Evolutionary conservation across 2,888 invertebrate species (phyloP).

Genomic region (Volucella bombylans): DNA sequence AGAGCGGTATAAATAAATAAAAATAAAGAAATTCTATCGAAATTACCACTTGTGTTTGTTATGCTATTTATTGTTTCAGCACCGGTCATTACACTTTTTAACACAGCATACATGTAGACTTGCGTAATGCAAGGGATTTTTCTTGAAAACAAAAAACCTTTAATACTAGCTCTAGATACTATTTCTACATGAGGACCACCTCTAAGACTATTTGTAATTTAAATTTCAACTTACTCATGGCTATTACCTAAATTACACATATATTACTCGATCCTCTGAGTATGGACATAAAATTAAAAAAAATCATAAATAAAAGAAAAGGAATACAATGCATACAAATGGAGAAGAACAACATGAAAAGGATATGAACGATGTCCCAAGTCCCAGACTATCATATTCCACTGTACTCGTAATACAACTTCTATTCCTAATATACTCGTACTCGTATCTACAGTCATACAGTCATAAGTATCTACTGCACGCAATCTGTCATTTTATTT

Average conservation of each 20-base stretch:
- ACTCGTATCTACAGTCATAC: no score
- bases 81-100: no score
- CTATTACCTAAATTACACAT: conserved; percentile 26
- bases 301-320: neutral
- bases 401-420: no score
- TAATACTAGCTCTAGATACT: neutral
- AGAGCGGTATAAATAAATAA: no score
- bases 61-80: no score
- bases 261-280: neutral
- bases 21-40: no score
- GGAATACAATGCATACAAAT: neutral
- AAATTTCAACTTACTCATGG: conserved; percentile 17
- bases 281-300: neutral
- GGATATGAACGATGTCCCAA: conserved; percentile 1
- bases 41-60: no score
- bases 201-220: neutral
- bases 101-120: no score
- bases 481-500: conserved; percentile 38
- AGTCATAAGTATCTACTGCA: neutral
- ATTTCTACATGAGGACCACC: neutral
- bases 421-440: no score
- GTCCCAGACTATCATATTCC: neutral
- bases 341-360: conserved; percentile 6
- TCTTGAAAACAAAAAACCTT: neutral
- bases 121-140: no score